Percentiles rank a stretch among this genome's conserved stretches.
These are phyloP conservation scores for Piscicola geometra DNA, from an alignment of 2,888 invertebrate species.

Conservation along the genomic window DNA sequence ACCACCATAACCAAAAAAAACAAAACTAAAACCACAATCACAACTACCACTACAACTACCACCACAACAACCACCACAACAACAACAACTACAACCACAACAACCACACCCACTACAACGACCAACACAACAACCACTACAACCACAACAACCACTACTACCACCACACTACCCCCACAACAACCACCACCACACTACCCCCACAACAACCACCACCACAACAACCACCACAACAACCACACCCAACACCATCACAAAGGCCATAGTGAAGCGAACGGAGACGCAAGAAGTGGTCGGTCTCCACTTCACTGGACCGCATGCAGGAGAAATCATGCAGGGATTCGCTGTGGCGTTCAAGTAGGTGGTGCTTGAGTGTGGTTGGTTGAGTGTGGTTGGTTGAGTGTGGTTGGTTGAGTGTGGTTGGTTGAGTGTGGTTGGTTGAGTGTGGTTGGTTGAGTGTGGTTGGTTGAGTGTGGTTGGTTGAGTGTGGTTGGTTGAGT, in stretches of 20 bases:
- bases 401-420: background rate
- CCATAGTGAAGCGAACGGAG: constrained; percentile 27
- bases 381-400: background rate
- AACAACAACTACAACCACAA: too few relatives aligned
- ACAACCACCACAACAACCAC: background rate
- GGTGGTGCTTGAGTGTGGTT: background rate
- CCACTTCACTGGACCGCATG: constrained; percentile 59
- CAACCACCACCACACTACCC: background rate
- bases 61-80: background rate
- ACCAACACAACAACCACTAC: too few relatives aligned
- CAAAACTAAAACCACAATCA: too few relatives aligned
- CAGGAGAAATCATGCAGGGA: constrained; percentile 65
- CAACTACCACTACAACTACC: background rate
- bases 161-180: background rate
- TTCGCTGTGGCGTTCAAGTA: constrained; percentile 61
- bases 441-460: too few relatives aligned
- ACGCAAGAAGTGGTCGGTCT: constrained; percentile 60
- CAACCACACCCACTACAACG: too few relatives aligned
- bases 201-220: too few relatives aligned
- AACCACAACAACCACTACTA: background rate
- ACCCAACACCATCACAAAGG: constrained; percentile 35
- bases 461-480: too few relatives aligned
- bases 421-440: background rate
- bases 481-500: too few relatives aligned
- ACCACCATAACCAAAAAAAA: too few relatives aligned